phyloP scores from a whole-genome alignment of 1,140 invertebrate species.

The Eriosoma lanigerum region DNA sequence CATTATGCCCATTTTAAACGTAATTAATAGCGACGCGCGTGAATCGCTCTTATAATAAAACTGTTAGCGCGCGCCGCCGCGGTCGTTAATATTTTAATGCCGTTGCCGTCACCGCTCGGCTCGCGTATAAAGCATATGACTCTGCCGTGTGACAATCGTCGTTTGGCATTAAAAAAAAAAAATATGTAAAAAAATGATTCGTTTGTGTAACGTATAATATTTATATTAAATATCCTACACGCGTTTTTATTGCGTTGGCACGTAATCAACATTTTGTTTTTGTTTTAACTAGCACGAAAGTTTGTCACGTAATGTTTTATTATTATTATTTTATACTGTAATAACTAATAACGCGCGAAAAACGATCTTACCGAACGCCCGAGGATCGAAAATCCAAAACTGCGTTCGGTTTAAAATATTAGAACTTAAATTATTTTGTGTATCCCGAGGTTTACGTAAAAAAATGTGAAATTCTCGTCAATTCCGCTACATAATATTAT shows the following conservation, averaged over 20 bases:
- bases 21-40: conserved; percentile 40
- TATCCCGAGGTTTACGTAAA: too few relatives aligned
- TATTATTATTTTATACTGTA: background rate
- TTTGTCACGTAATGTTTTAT: background rate
- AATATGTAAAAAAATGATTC: background rate
- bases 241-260: conserved; percentile 28
- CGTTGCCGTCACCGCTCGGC: background rate
- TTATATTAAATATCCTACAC: background rate
- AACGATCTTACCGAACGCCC: background rate
- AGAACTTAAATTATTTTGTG: too few relatives aligned
- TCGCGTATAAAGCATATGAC: too few relatives aligned
- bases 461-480: too few relatives aligned
- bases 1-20: conserved; percentile 19
- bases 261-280: conserved; percentile 12
- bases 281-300: too few relatives aligned
- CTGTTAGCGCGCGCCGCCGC: conserved; percentile 28
- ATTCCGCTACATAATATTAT: too few relatives aligned
- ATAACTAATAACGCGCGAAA: background rate
- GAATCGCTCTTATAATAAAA: conserved; percentile 36
- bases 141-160: conserved; percentile 18
- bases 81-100: conserved; percentile 23
- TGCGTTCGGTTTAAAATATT: too few relatives aligned
- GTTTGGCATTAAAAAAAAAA: background rate
- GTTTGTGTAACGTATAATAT: background rate
- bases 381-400: too few relatives aligned